Evolutionary conservation across 2,888 invertebrate genomes (phyloP).

Genomic region (Silvanus unidentatus): DNA sequence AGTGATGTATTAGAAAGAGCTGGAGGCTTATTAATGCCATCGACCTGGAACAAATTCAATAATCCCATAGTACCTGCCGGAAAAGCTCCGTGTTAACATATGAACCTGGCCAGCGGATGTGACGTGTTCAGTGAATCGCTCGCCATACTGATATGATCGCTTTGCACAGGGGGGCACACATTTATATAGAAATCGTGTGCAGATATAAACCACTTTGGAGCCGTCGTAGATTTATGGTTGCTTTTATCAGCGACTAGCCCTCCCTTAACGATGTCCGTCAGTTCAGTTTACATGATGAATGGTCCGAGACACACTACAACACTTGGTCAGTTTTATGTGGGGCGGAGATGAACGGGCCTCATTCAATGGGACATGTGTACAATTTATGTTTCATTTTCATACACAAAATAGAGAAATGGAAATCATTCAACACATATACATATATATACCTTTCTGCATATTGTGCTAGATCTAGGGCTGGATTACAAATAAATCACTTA

Average conservation of each 20-base stretch:
- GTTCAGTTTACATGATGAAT: slow-evolving; percentile 36
- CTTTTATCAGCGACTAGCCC: slow-evolving; percentile 41
- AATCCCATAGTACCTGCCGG: slow-evolving; percentile 23
- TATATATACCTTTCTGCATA: no score
- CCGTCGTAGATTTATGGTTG: slow-evolving; percentile 39
- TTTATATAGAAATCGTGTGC: slow-evolving; percentile 36
- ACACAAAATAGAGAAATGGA: slow-evolving; percentile 42
- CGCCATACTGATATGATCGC: slow-evolving; percentile 29
- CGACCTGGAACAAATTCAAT: slow-evolving; percentile 27
- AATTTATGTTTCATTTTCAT: slow-evolving; percentile 43
- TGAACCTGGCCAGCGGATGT: slow-evolving; percentile 31
- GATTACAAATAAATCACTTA: no score
- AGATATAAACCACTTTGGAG: slow-evolving; percentile 40
- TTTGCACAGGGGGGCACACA: slow-evolving; percentile 18
- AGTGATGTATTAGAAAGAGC: slow-evolving; percentile 28
- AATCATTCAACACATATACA: slow-evolving; percentile 35
- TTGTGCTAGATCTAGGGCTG: no score
- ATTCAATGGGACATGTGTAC: slow-evolving; percentile 43
- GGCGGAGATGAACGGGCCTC: slow-evolving; percentile 37
- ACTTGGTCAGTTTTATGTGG: slow-evolving; percentile 30
- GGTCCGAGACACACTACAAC: slow-evolving; percentile 27
- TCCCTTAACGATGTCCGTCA: slow-evolving; percentile 43
- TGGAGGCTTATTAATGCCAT: slow-evolving; percentile 27
- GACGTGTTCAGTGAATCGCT: slow-evolving; percentile 36
- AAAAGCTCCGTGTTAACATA: slow-evolving; percentile 24